Base-by-base conservation (phyloP, 2,888 invertebrate genomes). In the Gortyna flavago region DNA sequence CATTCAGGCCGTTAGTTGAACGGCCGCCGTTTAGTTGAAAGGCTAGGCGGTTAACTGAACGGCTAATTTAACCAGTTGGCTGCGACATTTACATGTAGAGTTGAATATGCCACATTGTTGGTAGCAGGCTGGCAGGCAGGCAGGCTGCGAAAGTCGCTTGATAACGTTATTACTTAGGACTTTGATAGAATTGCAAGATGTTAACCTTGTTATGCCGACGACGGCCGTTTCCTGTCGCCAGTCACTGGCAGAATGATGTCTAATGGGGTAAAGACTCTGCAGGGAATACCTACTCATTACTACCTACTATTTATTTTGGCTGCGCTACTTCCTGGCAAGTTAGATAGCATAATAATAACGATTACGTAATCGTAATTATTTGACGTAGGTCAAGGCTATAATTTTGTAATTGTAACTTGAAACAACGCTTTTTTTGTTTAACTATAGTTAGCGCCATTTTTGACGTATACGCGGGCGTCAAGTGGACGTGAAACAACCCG, bases 131-230 rank as follows among this genome's bases (percentile, higher is more conserved):
- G 75, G 64, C 84, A 76, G 73, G 65, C 85, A 75, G 59, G 18
- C 59, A 18, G 82, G 80, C 84, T 84, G 77, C 87, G 88, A 89
- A 88, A 90, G 89, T 82, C 89, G 84, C 85, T 88, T 88, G 90
- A 92, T 93, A 94, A 94, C 90, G 89, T 89, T 91, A 93, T 93
- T 93, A 92, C 84, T 90, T 88, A 92, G 91, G 91, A 88, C 93
- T 92, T 92, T 93, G 93, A 94, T 93, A 92, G 92, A 93, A 95
- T 94, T 93, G 93, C 92, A 90, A 90, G 93, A 93, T 91, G 91
- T 91, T 94, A 95, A 95, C 93, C 92, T 94, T 91, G 92, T 95
- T 94, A 95, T 88, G 90, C 85, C 90, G 91, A 89, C 90, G 92
- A 91, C 91, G 91, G 89, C 88, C 90, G 92, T 88, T 91, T 90